phyloP scores from a whole-genome alignment of 2,113 vertebrate species.

The Tichodroma muraria region DNA sequence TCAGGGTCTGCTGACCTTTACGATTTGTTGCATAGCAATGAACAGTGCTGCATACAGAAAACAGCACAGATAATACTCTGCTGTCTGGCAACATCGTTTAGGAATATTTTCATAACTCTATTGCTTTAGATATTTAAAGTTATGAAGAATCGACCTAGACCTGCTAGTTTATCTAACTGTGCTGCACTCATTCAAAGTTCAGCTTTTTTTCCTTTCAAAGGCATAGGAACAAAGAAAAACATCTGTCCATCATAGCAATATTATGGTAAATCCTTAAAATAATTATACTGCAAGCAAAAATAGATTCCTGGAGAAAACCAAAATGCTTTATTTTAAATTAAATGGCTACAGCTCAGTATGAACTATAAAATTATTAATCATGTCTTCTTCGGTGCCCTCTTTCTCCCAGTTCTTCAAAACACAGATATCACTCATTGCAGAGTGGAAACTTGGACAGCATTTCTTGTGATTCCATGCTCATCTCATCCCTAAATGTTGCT shows the following conservation, averaged over 20 bases:
- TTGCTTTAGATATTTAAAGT: slow-evolving; percentile 17
- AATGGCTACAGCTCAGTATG: background rate
- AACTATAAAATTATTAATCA: background rate
- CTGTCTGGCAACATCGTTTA: slow-evolving; percentile 8
- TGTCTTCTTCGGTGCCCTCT: background rate
- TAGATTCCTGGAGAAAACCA: background rate
- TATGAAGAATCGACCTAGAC: background rate
- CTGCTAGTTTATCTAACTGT: background rate
- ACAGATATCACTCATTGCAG: background rate
- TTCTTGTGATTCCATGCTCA: slow-evolving; percentile 13
- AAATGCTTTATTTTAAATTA: background rate
- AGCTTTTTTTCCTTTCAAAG: background rate
- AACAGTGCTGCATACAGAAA: background rate
- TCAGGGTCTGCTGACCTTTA: background rate
- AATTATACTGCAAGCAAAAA: background rate
- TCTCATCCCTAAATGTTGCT: slow-evolving; percentile 34
- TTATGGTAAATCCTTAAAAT: background rate
- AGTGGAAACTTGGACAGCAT: slow-evolving; percentile 38
- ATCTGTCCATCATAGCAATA: background rate
- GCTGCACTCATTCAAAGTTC: background rate
- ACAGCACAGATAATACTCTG: background rate
- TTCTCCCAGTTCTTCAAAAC: slow-evolving; percentile 1
- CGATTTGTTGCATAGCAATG: slow-evolving; percentile 10
- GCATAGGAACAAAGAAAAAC: background rate
- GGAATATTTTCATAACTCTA: slow-evolving; percentile 32